phyloP scores from a whole-genome alignment of 2,797 vertebrate species.

The Chaenodraco wilsoni region DNA sequence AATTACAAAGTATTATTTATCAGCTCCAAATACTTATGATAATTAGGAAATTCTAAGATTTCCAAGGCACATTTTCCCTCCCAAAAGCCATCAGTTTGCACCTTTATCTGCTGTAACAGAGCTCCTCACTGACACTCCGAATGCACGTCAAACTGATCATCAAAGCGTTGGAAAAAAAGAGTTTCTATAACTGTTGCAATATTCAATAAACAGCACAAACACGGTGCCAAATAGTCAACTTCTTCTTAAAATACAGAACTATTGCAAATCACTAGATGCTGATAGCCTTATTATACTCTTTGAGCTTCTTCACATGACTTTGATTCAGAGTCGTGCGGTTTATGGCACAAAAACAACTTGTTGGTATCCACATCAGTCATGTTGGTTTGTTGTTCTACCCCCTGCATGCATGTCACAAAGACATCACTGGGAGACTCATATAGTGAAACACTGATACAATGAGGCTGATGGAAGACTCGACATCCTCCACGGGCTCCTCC shows the following conservation, averaged over 20 bases:
- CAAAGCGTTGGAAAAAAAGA: not conserved
- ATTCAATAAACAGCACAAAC: conserved; percentile 4
- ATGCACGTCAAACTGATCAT: not conserved
- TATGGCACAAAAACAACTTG: conserved; percentile 4
- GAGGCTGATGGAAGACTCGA: not conserved
- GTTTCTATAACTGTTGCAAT: not conserved
- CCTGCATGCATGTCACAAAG: not conserved
- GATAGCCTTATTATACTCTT: not conserved
- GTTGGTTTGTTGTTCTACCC: not conserved
- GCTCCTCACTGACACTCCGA: not conserved
- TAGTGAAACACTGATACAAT: not conserved
- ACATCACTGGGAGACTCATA: not conserved
- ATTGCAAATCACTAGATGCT: not conserved
- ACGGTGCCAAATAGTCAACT: not conserved
- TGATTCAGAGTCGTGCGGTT: not conserved
- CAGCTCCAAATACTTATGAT: not conserved
- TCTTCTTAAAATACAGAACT: not conserved
- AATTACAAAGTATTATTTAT: not conserved
- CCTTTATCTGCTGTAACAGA: not conserved
- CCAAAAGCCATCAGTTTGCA: not conserved
- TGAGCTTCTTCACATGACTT: not conserved
- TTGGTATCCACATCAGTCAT: not conserved
- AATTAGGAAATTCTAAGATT: not conserved
- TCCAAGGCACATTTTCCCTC: not conserved
- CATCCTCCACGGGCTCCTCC: not conserved